Conservation (phyloP, 1,140 invertebrate genomes). For the Bombus vancouverensis region DNA sequence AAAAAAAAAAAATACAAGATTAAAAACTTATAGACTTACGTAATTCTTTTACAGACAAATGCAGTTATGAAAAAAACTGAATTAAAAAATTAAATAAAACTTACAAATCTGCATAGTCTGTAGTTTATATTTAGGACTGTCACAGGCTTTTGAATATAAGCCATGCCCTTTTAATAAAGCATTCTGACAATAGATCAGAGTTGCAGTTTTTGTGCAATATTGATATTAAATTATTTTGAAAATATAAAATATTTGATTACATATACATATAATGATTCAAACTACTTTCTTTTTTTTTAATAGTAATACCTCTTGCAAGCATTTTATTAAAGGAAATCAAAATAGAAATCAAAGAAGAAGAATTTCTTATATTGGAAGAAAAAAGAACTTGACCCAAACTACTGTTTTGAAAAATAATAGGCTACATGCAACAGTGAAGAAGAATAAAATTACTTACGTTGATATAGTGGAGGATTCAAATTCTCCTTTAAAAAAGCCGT, state of each 20-base stretch:
- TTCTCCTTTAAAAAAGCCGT: constrained; percentile 47
- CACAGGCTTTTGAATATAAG: background rate
- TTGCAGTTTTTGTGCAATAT: constrained; percentile 57
- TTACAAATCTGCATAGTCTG: constrained; percentile 7
- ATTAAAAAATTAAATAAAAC: background rate
- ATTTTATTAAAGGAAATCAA: background rate
- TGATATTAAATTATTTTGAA: constrained; percentile 9
- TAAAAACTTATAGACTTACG: constrained; percentile 24
- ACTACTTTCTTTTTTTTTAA: constrained; percentile 31
- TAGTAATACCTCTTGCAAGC: constrained; percentile 24
- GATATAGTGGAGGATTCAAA: constrained; percentile 29
- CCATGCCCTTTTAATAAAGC: background rate
- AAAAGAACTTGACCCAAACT: constrained; percentile 37
- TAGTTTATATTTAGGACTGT: constrained; percentile 27
- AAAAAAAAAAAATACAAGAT: background rate
- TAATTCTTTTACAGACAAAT: constrained; percentile 38
- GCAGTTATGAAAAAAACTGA: constrained; percentile 4
- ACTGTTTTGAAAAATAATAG: constrained; percentile 35
- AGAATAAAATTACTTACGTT: constrained; percentile 52
- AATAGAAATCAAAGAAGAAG: constrained; percentile 21
- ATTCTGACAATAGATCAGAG: constrained; percentile 7
- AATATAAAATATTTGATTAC: constrained; percentile 15
- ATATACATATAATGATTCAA: background rate
- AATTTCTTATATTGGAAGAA: constrained; percentile 19
- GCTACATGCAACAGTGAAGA: constrained; percentile 29